Evolutionary conservation across 2,113 vertebrate species (phyloP).

Genomic region (Ciconia maguari): DNA sequence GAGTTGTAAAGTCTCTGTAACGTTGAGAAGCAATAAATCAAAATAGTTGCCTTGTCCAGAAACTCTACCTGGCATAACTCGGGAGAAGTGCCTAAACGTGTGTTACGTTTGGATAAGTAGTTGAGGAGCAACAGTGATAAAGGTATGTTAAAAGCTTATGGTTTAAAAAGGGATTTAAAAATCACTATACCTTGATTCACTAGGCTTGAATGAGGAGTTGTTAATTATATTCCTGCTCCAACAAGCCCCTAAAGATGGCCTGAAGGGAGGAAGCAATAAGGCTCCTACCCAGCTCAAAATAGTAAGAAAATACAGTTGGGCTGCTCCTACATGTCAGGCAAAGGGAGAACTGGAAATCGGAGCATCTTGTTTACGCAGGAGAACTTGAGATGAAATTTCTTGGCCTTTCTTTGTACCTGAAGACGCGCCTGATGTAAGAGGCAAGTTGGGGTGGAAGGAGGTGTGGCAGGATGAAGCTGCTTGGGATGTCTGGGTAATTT

Average conservation of each 20-base stretch:
- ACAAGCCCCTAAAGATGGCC: slow-evolving; percentile 41
- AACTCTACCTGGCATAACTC: background rate
- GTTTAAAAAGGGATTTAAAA: slow-evolving; percentile 1
- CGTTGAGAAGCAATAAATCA: background rate
- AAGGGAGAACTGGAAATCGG: background rate
- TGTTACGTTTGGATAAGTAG: background rate
- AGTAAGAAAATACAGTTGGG: background rate
- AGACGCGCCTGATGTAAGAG: background rate
- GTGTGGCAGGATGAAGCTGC: slow-evolving; percentile 26
- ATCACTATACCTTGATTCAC: background rate
- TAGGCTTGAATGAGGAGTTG: slow-evolving; percentile 16
- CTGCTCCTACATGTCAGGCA: background rate
- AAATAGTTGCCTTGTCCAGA: background rate
- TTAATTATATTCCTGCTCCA: slow-evolving; percentile 39
- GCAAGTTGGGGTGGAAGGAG: background rate
- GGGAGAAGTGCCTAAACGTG: background rate
- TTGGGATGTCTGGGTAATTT: slow-evolving; percentile 12
- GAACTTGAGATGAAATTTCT: background rate
- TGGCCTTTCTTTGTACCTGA: background rate
- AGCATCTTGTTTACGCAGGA: background rate
- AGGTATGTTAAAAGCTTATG: background rate
- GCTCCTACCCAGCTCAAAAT: background rate
- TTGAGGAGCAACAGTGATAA: background rate
- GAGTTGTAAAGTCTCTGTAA: background rate
- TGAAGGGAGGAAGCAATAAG: slow-evolving; percentile 23